Evolutionary conservation across 53 echinoderm and acorn worm species (phyloP), one percentile per base, ranked within the genome.

Genomic region (Paracentrotus lividus): DNA sequence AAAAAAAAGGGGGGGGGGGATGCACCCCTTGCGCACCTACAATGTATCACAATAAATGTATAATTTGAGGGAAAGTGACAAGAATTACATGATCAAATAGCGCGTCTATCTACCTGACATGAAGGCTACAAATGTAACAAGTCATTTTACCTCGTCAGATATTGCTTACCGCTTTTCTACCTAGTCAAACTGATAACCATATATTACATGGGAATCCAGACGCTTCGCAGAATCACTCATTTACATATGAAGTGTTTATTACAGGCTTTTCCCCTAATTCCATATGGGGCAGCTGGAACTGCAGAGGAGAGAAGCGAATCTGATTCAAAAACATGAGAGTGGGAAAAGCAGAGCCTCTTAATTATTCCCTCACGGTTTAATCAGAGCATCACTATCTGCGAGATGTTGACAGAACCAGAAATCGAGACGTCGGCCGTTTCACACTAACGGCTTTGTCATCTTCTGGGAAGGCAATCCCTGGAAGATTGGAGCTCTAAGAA

Each of bases 301-400:
- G 45, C n/a, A n/a, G n/a, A 47, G 8, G 81, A 45, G 81, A 81
- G 81, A 81, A 44, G 81, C 26, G 47, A 81, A 81, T 45, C 81
- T 81, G 81, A 81, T 81, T 81, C 47, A 47, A 81, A 77, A 81
- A 81, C 81, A 81, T 45, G 81, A 81, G 44, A 81, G 47, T 44
- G 81, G 47, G 81, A 89, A 61, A 89, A 59, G 66, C 90, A 89
- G 60, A 43, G 44, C 66, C 60, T 61, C 61, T 64, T 89, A 89
- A 89, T 89, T 64, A 89, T 64, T 64, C 60, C 90, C 90, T 65
- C 90, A 64, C n/a, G 90, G 60, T 89, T 89, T 65, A 89, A 89
- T 89, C 60, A 64, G 90, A 43, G 90, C 90, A 64, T 59, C 59
- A 59, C 60, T 60, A 89, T 89, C 90, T 89, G 16, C 26, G 45